Evolutionary conservation across 2,888 invertebrate species (phyloP), one percentile per base, ranked within the genome.

Genomic region (Athripsodes cinereus): DNA sequence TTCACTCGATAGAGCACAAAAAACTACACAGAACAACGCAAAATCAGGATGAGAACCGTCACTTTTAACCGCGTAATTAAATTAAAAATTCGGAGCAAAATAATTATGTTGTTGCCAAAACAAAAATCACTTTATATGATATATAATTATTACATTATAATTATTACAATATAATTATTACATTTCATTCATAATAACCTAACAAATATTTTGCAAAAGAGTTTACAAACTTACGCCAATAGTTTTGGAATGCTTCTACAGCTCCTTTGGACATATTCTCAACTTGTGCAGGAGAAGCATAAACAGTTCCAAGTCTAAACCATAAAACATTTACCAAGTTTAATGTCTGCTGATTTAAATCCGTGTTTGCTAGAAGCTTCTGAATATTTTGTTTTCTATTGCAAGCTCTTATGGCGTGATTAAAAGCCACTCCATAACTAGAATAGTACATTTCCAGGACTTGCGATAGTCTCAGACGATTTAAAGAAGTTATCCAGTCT

Each of bases 401-500:
- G 64, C 84, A 84, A 2, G 83, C 84, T 66, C 75, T 79, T n/a
- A 83, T 74, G 31, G 71, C 71, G 0, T 73, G 69, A 21, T 84
- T 76, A 65, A 82, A 83, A 1, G 80, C 78, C 1, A 83, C 73
- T 0, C 85, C 86, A 58, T 78, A 76, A 62, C 80, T 73, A 0
- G 85, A 85, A 66, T 86, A 87, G 68, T 85, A 87, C 84, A 85
- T 84, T 61, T 85, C 83, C 47, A 86, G 69, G 13, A 86, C 68
- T 72, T 85, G 85, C 1, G 85, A 84, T 1, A 86, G 70, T 13
- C 81, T 73, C 20, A 85, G 69, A 19, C 78, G 74, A 3, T 74
- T 71, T 47, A 82, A 70, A 57, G 75, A 72, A 54, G 74, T 71
- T 2, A 76, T 67, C 84, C 84, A 85, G 31, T 68, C 69, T 13